Conservation (phyloP, 2,113 vertebrate genomes). For the Sarotherodon lohbergeri region DNA sequence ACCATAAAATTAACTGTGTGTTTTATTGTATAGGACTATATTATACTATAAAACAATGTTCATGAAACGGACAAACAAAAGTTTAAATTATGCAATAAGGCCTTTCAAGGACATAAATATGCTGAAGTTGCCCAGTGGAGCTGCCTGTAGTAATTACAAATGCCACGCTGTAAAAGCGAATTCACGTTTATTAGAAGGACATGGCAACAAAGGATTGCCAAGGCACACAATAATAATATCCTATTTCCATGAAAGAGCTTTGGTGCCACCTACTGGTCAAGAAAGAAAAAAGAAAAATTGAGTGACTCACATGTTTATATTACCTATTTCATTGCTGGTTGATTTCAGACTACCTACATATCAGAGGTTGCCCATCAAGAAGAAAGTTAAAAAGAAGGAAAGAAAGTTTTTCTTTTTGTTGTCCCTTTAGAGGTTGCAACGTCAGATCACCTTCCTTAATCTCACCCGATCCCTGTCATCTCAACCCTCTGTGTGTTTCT, state of each 20-base stretch:
- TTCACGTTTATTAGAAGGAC: background rate
- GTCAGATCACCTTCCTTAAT: background rate
- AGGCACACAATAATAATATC: background rate
- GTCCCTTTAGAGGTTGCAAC: background rate
- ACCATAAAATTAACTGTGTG: background rate
- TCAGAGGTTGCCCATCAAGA: background rate
- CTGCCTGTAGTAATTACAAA: background rate
- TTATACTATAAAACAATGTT: background rate
- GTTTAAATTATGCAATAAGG: background rate
- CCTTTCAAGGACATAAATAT: background rate
- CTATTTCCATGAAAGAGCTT: background rate
- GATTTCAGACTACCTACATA: background rate
- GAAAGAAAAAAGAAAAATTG: background rate
- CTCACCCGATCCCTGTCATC: background rate
- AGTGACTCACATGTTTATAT: background rate
- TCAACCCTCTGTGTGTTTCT: background rate
- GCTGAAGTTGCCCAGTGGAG: background rate
- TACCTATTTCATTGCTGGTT: background rate
- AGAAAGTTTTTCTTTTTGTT: background rate
- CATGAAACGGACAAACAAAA: background rate
- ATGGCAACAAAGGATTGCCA: background rate
- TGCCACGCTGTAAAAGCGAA: background rate
- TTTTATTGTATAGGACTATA: background rate
- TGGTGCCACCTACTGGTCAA: background rate
- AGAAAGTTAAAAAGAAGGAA: background rate